Conservation (phyloP, 2,113 vertebrate species). For the Climacteris rufus region DNA sequence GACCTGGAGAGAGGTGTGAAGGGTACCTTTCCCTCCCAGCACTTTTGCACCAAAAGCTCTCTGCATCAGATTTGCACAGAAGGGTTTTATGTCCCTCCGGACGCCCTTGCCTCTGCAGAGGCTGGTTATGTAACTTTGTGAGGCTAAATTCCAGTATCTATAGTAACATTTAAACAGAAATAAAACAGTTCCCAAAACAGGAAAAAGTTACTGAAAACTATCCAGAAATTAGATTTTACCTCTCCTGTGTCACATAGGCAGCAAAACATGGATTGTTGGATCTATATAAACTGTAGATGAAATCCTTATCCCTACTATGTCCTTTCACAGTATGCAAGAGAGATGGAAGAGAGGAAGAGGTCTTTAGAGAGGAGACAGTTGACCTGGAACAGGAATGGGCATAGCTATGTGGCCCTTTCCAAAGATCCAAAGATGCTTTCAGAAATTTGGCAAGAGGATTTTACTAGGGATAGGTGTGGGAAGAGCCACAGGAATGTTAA, state of each 20-base stretch:
- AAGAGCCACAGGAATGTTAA: background rate
- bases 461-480: background rate
- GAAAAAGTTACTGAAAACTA: conserved; percentile 38
- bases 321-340: background rate
- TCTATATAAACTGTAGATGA: background rate
- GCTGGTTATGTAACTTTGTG: background rate
- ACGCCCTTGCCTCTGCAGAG: background rate
- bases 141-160: conserved; percentile 42
- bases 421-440: background rate
- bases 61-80: background rate
- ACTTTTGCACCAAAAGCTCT: rapidly evolving
- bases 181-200: conserved; percentile 42
- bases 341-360: background rate
- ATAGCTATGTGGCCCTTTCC: background rate
- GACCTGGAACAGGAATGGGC: background rate
- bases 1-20: background rate
- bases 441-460: background rate
- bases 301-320: background rate
- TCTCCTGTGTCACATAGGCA: background rate
- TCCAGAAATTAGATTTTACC: conserved; percentile 14
- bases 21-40: background rate
- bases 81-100: background rate
- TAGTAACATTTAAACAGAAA: conserved; percentile 59
- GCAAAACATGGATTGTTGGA: background rate
- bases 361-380: background rate